phyloP scores from a whole-genome alignment of 2,888 invertebrate species.

The Epicampocera succincta region DNA sequence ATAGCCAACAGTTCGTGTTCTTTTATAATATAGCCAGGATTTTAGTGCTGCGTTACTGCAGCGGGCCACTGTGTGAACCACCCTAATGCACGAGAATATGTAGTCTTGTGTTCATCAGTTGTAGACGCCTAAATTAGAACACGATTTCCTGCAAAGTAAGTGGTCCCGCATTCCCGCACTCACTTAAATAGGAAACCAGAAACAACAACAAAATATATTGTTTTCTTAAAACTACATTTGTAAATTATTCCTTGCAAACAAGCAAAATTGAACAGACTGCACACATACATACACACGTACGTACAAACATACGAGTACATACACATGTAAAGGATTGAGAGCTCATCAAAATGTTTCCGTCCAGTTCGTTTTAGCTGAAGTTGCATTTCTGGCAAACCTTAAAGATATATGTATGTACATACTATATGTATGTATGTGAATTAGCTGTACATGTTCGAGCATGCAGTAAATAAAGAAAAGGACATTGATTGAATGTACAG shows the following conservation, averaged over 20 bases:
- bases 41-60: no score
- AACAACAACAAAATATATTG: slow-evolving; percentile 21
- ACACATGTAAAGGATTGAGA: no score
- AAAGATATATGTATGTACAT: slow-evolving; percentile 47
- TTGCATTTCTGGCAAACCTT: slow-evolving; percentile 44
- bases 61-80: no score
- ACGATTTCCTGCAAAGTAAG: slow-evolving; percentile 51
- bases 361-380: slow-evolving; percentile 5
- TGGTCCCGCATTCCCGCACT: slow-evolving; percentile 25
- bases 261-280: no score
- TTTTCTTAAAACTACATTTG: slow-evolving; percentile 24
- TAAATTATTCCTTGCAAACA: neutral
- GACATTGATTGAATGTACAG: slow-evolving; percentile 63
- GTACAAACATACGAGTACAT: no score
- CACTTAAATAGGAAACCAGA: no score
- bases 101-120: no score
- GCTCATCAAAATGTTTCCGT: neutral
- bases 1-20: no score
- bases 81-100: no score
- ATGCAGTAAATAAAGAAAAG: neutral
- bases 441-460: neutral
- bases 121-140: slow-evolving; percentile 42
- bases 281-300: neutral
- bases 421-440: slow-evolving; percentile 8
- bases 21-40: no score